Evolutionary conservation across 2,888 invertebrate species (phyloP).

Genomic region (Nemoura dubitans): DNA sequence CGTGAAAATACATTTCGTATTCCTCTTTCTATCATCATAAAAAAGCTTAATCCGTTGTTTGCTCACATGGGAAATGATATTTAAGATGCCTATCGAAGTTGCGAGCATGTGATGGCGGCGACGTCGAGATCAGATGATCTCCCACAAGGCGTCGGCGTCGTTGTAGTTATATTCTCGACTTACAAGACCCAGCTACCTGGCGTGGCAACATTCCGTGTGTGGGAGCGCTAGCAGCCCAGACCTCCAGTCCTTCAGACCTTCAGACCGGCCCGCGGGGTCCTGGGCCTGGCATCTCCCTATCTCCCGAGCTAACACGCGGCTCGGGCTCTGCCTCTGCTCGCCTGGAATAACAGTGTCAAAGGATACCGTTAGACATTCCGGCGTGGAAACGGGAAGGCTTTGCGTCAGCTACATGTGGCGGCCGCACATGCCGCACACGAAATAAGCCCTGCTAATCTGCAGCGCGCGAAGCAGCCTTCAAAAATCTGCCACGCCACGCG

Average conservation of each 20-base stretch:
- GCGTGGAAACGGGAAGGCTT: not conserved
- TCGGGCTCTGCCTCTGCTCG: slow-evolving; percentile 10
- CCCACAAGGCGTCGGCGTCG: not conserved
- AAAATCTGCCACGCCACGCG: not conserved
- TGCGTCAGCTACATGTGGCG: not conserved
- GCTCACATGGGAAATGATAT: slow-evolving; percentile 15
- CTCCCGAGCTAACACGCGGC: slow-evolving; percentile 3
- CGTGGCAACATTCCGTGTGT: not conserved
- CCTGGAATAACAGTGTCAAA: slow-evolving; percentile 43
- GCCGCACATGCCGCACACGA: not conserved
- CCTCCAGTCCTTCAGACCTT: not conserved
- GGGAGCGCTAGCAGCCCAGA: no score
- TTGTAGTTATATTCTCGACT: not conserved
- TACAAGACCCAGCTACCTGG: not conserved
- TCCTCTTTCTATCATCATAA: not conserved
- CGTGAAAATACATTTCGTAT: not conserved
- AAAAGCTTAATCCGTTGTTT: slow-evolving; percentile 3
- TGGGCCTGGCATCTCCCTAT: slow-evolving; percentile 33
- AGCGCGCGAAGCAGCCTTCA: not conserved
- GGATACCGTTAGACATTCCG: slow-evolving; percentile 47
- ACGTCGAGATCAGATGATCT: not conserved
- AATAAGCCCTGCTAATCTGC: not conserved
- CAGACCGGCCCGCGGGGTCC: not conserved
- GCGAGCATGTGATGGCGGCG: slow-evolving; percentile 1
- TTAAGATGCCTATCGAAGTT: slow-evolving; percentile 23